Evolutionary conservation across 2,113 vertebrate genomes (phyloP), one percentile per base, ranked within the genome.

Genomic region (Thamnophis sirtalis): DNA sequence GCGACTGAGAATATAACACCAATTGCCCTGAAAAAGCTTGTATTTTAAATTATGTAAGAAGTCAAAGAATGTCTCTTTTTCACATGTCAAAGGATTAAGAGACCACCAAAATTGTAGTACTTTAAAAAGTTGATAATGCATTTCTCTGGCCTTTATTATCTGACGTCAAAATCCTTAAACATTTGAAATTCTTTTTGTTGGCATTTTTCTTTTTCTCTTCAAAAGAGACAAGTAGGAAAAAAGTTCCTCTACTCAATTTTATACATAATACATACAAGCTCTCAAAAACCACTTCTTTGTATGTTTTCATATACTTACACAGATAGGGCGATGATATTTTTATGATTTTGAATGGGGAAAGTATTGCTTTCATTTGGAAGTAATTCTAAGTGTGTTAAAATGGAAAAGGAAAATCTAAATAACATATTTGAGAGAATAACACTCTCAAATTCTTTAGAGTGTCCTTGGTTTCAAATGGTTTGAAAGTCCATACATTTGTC

Each of bases 161-260:
- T 96, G 96, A 95, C 96, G 95, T 95, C 96, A 94, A 96, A 96
- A 96, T 94, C 96, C 96, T 96, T 96, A 95, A 96, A 95, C 96
- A 96, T 93, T 97, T 94, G 95, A 95, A 95, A 96, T 97, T 96
- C 94, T 96, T 97, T 97, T 96, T 96, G 96, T 96, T 94, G 94
- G 92, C 94, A 94, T 92, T 96, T 96, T 95, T 95, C 33, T 95
- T 96, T 15, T 19, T 48, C 22, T 43, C 26, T 51, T 94, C 92
- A 95, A 93, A 88, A 93, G 93, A 96, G 94, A 94, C 94, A 96
- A 95, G 93, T 95, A 95, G 93, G 94, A 95, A 92, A 43, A 94
- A 63, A 95, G 95, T 96, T 96, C 96, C 96, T 96, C 93, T 95
- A 94, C 93, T 94, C 93, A 95, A 95, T 96, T 95, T 93, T 93